phyloP scores from a whole-genome alignment of 2,113 vertebrate genomes.

The Tyto alba region DNA sequence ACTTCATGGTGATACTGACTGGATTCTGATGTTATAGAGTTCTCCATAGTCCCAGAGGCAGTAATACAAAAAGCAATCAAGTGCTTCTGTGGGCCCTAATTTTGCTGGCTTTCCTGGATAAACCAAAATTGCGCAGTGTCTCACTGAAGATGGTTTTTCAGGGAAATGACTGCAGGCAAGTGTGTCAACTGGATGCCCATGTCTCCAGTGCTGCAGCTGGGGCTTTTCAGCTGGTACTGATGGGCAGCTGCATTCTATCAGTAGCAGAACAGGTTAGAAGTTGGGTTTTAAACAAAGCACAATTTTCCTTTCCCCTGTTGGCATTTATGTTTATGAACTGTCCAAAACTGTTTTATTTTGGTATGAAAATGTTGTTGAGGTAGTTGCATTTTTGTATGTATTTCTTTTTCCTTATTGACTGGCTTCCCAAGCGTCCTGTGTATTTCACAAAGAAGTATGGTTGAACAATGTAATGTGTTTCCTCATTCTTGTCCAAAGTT shows the following conservation, averaged over 20 bases:
- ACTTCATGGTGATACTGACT: not conserved
- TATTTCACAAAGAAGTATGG: not conserved
- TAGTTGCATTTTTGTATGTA: not conserved
- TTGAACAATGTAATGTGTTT: not conserved
- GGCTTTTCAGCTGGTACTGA: not conserved
- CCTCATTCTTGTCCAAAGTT: not conserved
- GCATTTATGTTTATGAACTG: not conserved
- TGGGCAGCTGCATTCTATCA: not conserved
- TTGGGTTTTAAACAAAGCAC: not conserved
- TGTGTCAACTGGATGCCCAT: not conserved
- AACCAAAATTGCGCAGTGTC: not conserved
- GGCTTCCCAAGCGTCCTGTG: not conserved
- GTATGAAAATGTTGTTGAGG: not conserved
- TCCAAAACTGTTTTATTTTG: not conserved
- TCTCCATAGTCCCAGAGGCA: not conserved
- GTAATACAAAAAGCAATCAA: not conserved
- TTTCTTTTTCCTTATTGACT: not conserved
- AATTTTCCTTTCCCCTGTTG: not conserved
- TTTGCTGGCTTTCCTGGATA: not conserved
- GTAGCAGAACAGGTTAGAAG: not conserved
- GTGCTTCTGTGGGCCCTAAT: not conserved
- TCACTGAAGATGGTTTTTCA: not conserved
- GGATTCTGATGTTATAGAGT: not conserved
- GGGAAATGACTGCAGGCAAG: not conserved
- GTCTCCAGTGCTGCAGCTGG: not conserved